Base-by-base conservation (phyloP, 2,888 invertebrate species). In the Charanyca ferruginea region DNA sequence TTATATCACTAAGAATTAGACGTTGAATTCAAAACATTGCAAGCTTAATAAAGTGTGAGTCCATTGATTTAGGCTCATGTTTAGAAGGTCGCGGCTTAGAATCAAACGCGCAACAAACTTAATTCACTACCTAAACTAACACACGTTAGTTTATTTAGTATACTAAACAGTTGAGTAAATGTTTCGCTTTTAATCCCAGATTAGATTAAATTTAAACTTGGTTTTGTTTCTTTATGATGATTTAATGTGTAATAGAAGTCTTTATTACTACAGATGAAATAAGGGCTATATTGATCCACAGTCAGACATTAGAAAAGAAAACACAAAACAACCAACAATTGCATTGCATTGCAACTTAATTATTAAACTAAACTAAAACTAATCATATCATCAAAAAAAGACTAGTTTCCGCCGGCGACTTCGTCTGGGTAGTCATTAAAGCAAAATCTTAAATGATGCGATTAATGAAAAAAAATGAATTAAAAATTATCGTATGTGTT, bases 121-220 rank as follows among this genome's bases (percentile, higher is more conserved):
- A 70, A 70, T 53, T 66, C 47, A 18, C 45, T 20, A 20, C 66
- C 70, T 75, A 75, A 63, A 54, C 71, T 52, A 62, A 70, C 55
- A 70, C 0, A 11, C 35, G n/a, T 18, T 6, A 54, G 73, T 73
- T 57, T 73, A 73, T 77, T 72, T 65, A 45, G 78, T 51, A 77
- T 72, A 65, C 65, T 73, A 65, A 73, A 38, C 59, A 48, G 77
- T 59, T 64, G 23, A 38, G 42, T 58, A 20, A 22, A 44, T 55
- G 51, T 28, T 77, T 59, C 38, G 54, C 51, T 52, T 73, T 70
- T 38, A 77, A 63, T 55, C 28, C 48, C n/a, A n/a, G 52, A 64
- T 77, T 59, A 55, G 51, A 71, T 71, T 58, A 53, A 16, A 9
- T 28, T 1, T 32, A 20, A 35, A 66, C 38, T 73, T 54, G 2